Base-by-base conservation (phyloP, 2,888 invertebrate genomes). In the Chesias legatella region DNA sequence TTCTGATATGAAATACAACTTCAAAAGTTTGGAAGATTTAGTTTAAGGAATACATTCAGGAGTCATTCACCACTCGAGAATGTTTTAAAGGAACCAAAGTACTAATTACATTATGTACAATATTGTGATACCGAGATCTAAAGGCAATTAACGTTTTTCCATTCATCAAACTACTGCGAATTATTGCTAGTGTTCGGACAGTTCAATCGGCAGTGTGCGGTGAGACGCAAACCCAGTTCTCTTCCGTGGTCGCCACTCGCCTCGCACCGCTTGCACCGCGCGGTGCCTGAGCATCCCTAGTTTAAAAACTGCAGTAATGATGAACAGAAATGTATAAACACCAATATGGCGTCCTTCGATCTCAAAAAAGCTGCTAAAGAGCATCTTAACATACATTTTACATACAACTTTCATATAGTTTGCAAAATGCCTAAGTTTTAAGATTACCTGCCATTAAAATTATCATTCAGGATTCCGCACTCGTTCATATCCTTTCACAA, bases 41-140 rank as follows among this genome's bases (percentile, higher is more conserved):
- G 8, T 17, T 5, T 8, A 10, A 10, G 7, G 17, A 17, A 35
- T 29, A 13, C 17, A 25, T 28, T 25, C 17, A 17, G 20, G n/a
- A 23, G 23, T 24, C 7, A 7, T 13, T 30, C 26, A 25, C 29
- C 8, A 22, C 22, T 33, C 29, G 28, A 43, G 30, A 40, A 41
- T 10, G 33, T 10, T 27, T 41, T 63, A 73, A 71, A 69, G 56
- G 53, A 72, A 74, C 69, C 65, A 34, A 58, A 72, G 58, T 59
- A 71, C 73, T 79, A 79, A 79, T 83, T 82, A 82, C 79, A 85
- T 83, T 56, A 84, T 85, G 79, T 85, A 86, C 84, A 86, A 73
- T 71, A 74, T 75, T 70, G 73, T 70, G 73, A 77, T 73, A 67
- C 58, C 58, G 74, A 79, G 80, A 79, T 60, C 67, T 63, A 66